Conservation (phyloP, 2,888 invertebrate genomes). For the Pimpla rufipes region DNA sequence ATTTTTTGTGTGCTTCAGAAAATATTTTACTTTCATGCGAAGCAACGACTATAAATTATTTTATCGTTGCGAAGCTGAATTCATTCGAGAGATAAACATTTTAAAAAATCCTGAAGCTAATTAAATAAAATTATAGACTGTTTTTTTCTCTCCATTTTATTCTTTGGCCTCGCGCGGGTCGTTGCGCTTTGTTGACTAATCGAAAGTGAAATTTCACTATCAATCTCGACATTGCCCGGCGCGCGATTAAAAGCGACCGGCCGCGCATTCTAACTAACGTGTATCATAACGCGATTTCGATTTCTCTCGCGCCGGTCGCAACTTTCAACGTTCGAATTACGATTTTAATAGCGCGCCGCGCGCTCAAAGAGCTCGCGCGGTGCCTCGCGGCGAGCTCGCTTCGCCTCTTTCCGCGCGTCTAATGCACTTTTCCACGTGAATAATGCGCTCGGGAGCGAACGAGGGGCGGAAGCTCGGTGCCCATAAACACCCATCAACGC, state of each 20-base stretch:
- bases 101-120: too few species aligned
- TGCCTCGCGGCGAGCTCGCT: too few species aligned
- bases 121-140: too few species aligned
- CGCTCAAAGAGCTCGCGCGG: background rate
- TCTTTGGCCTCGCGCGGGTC: constrained; percentile 9
- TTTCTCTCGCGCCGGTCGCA: constrained; percentile 29
- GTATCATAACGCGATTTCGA: constrained; percentile 29
- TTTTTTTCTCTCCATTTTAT: too few species aligned
- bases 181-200: constrained; percentile 34
- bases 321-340: constrained; percentile 33
- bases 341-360: constrained; percentile 39
- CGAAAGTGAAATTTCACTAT: constrained; percentile 48
- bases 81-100: too few species aligned
- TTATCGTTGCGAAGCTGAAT: too few species aligned
- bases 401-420: constrained; percentile 1
- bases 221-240: constrained; percentile 5
- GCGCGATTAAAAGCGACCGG: background rate
- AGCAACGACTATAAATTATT: too few species aligned
- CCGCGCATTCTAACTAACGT: background rate
- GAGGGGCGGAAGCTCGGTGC: constrained; percentile 52
- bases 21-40: too few species aligned
- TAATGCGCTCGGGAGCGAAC: constrained; percentile 30
- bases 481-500: constrained; percentile 57
- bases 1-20: too few species aligned
- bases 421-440: background rate